Conservation (phyloP, 2,888 invertebrate species). For the Lasioglossum morio region DNA sequence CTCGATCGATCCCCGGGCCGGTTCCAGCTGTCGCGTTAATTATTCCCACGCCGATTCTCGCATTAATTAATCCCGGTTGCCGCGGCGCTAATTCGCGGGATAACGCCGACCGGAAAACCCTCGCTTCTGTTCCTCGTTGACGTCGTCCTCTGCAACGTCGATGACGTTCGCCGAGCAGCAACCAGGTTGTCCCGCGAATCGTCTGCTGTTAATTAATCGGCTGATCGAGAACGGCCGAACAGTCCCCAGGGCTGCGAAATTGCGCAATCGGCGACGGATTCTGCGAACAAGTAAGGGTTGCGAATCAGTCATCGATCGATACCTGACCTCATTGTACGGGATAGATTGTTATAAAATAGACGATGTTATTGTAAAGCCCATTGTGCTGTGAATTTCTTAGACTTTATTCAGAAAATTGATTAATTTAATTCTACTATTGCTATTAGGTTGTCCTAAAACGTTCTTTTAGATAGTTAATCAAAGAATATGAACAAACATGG, state of each 20-base stretch:
- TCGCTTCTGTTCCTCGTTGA: background rate
- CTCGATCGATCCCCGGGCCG: slow-evolving; percentile 18
- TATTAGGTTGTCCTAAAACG: too few species aligned
- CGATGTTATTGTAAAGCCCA: too few species aligned
- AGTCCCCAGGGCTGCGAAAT: background rate
- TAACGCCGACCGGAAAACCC: slow-evolving; percentile 35
- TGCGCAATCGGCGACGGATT: background rate
- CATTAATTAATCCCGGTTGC: slow-evolving; percentile 54
- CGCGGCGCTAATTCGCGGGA: slow-evolving; percentile 44
- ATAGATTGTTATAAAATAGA: background rate
- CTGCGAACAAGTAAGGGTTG: background rate
- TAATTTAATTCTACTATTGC: too few species aligned
- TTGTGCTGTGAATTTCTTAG: too few species aligned
- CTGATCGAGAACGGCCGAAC: background rate
- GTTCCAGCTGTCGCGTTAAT: slow-evolving; percentile 30
- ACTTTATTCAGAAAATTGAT: too few species aligned
- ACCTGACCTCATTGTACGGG: background rate
- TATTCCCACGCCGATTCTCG: slow-evolving; percentile 17
- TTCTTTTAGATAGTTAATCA: too few species aligned
- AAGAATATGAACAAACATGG: too few species aligned
- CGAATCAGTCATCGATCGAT: background rate
- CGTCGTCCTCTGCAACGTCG: background rate
- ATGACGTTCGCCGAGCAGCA: slow-evolving; percentile 5
- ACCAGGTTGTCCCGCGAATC: background rate
- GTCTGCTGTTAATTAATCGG: slow-evolving; percentile 6